These are phyloP conservation scores for Pollenia angustigena DNA, from an alignment of 2,888 invertebrate species.

Conservation along the genomic window DNA sequence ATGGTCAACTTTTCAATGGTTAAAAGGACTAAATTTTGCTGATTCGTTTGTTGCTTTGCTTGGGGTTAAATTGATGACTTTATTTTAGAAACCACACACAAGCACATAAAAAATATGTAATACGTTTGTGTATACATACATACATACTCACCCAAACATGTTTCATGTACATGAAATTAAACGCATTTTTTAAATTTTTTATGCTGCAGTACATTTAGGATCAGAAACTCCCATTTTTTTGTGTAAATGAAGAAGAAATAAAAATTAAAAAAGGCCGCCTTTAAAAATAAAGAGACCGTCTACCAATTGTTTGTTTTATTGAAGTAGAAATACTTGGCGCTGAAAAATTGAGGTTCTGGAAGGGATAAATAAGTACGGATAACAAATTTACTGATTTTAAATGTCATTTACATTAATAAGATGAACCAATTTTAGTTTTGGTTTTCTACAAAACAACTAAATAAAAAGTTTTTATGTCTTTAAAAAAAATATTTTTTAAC, in stretches of 20 bases:
- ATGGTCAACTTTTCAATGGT: conserved; percentile 16
- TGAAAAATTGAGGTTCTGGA: too few relatives aligned
- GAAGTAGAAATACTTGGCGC: neutral
- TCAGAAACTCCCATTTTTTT: conserved; percentile 32
- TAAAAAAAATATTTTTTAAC: too few relatives aligned
- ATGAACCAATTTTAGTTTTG: too few relatives aligned
- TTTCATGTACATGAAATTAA: too few relatives aligned
- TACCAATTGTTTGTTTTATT: conserved; percentile 10
- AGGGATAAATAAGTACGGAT: too few relatives aligned
- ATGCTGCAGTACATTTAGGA: neutral
- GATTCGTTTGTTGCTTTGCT: neutral
- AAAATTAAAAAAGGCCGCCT: conserved; percentile 1
- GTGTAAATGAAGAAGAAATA: neutral
- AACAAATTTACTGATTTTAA: too few relatives aligned
- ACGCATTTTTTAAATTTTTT: neutral
- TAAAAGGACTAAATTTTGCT: conserved; percentile 1
- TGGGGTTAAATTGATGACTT: conserved; percentile 50
- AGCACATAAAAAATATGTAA: too few relatives aligned
- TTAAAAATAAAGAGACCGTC: neutral
- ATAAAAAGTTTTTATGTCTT: too few relatives aligned
- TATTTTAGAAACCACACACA: conserved; percentile 52
- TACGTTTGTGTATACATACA: too few relatives aligned
- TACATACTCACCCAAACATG: too few relatives aligned
- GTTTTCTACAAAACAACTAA: too few relatives aligned
- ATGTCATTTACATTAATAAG: too few relatives aligned